Base-by-base conservation (phyloP, 1,140 invertebrate species). In the Neodiprion lecontei region DNA sequence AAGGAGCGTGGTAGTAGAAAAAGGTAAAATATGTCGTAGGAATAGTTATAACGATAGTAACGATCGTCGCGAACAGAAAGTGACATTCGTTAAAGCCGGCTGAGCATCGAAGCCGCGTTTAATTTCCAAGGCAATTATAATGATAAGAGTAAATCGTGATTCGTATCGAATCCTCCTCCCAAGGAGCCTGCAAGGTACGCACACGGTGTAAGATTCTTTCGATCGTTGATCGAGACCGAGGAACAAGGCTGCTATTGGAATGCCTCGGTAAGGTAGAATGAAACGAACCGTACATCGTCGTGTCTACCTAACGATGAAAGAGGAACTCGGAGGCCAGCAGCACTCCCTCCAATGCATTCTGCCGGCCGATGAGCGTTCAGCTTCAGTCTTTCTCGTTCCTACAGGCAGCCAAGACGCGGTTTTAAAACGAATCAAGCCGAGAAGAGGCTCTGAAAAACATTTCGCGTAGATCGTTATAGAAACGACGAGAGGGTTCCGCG, bases 351-450 rank as follows among this genome's bases (percentile, higher is more conserved):
- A 61, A 61, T 61, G 53, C n/a, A 14, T 61, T 61, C 53, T 61
- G 53, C n/a, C n/a, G 53, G 4, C n/a, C 53, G 53, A 61, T 61
- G 53, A 61, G 53, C 53, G 53, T 61, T 61, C 5, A 61, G 53
- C 53, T 76, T 86, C 86, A 88, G 87, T 88, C 86, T 87, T 84
- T 84, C 85, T 80, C 79, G 81, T 82, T 79, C 77, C 79, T 77
- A 87, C 82, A 83, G 79, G 78, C 79, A 81, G 82, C 83, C 81
- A 79, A 78, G 80, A 83, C 79, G 79, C 80, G 78, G 49, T 70
- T 40, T 40, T 61, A 61, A 40, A 61, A 12, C 11, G 53, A 61
- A 14, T 61, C 53, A 61, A 61, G 53, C 53, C 53, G n/a, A 61
- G 11, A 61, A 61, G 9, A 61, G 11, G 53, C 9, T 61, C 53